Conservation (phyloP, 2,113 vertebrate genomes). For the Oxyura jamaicensis region DNA sequence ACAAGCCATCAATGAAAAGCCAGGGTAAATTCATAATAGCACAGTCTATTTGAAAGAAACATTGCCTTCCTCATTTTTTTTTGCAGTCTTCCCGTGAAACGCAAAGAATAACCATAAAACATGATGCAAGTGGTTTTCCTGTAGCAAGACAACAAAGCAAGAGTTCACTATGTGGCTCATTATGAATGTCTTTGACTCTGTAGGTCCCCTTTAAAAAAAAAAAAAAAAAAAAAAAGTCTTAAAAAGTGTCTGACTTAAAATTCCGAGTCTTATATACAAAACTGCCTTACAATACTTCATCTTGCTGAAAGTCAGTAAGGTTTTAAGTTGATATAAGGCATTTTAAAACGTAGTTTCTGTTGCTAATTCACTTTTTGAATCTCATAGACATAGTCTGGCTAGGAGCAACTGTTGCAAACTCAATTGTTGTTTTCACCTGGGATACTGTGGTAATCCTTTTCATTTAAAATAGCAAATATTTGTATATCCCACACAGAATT, state of each 20-base stretch:
- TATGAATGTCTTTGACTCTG: conserved; percentile 23
- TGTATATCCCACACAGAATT: not conserved
- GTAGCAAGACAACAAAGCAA: not conserved
- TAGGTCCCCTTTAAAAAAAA: not conserved
- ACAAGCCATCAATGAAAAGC: not conserved
- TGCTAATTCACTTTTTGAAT: not conserved
- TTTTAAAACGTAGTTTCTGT: not conserved
- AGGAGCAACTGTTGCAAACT: not conserved
- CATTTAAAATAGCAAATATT: not conserved
- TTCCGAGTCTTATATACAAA: not conserved
- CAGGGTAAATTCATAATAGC: not conserved
- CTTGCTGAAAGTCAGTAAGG: not conserved
- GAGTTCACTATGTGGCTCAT: not conserved
- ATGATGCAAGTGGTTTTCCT: not conserved
- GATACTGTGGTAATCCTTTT: not conserved
- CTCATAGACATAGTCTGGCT: not conserved
- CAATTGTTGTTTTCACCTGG: not conserved
- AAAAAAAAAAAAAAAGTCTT: not conserved
- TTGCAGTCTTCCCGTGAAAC: conserved; percentile 46
- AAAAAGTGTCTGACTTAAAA: not conserved
- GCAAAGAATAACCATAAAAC: conserved; percentile 51
- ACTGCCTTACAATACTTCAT: not conserved
- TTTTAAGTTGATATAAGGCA: not conserved
- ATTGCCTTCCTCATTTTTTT: conserved; percentile 50
- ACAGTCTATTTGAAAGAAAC: conserved; percentile 51